These are phyloP conservation scores for Watsonalla binaria DNA, from an alignment of 2,888 invertebrate species.

Conservation along the genomic window DNA sequence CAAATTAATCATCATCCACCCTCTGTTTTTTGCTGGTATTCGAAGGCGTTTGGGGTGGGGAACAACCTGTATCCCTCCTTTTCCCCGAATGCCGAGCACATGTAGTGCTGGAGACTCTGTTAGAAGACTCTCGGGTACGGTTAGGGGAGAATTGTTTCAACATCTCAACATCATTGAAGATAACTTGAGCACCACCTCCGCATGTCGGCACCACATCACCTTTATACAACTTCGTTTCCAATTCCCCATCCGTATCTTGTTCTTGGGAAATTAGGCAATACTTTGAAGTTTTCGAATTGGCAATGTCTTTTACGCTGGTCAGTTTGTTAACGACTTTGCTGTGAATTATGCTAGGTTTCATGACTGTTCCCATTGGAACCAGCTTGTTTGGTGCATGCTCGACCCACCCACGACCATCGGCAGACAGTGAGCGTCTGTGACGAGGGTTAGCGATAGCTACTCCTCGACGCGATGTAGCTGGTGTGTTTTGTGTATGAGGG, in stretches of 20 bases:
- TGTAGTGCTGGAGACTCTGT: conserved; percentile 39
- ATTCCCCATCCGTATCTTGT: conserved; percentile 93
- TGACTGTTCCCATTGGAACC: conserved; percentile 91
- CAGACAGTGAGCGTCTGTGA: conserved; percentile 89
- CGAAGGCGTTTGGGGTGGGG: conserved; percentile 65
- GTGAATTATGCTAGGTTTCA: conserved; percentile 90
- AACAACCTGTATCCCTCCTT: conserved; percentile 55
- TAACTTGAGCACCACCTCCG: conserved; percentile 96
- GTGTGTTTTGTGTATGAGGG: conserved; percentile 48
- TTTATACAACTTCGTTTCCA: conserved; percentile 96
- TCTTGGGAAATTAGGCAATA: conserved; percentile 96
- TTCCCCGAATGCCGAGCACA: conserved; percentile 69
- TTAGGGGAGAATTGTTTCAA: conserved; percentile 89
- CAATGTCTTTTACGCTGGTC: conserved; percentile 87
- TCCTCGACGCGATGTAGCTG: conserved; percentile 74
- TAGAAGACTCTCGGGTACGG: conserved; percentile 33
- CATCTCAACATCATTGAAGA: conserved; percentile 96
- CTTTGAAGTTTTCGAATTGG: conserved; percentile 84
- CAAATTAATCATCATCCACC: conserved; percentile 51
- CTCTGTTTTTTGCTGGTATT: conserved; percentile 70
- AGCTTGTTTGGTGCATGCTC: conserved; percentile 91
- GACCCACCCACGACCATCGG: conserved; percentile 88
- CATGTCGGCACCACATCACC: conserved; percentile 96
- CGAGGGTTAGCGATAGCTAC: conserved; percentile 84
- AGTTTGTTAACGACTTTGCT: conserved; percentile 91